phyloP scores from a whole-genome alignment of 64 coral and sea anemone genomes.

The Porites australiensis region DNA sequence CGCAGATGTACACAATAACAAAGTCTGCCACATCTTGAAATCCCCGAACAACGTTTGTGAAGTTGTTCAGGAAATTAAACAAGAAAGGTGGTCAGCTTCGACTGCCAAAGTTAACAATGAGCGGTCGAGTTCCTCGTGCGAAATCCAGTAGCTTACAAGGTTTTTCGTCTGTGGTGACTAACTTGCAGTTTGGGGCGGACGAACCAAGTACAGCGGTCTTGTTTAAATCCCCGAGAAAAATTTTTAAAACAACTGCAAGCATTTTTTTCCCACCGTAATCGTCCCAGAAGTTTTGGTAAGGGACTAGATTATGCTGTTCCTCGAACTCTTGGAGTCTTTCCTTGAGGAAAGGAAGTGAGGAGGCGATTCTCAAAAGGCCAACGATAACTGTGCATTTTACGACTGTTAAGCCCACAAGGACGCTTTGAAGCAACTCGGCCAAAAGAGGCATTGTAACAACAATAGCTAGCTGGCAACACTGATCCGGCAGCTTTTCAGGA shows the following conservation, averaged over 20 bases:
- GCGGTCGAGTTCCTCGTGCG: slow-evolving; percentile 38
- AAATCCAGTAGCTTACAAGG: slow-evolving; percentile 23
- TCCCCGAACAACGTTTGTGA: slow-evolving; percentile 38
- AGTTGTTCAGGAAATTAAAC: slow-evolving; percentile 38
- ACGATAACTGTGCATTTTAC: background rate
- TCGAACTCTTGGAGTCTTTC: background rate
- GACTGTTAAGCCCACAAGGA: background rate
- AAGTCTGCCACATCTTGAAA: slow-evolving; percentile 72
- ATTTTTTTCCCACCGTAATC: slow-evolving; percentile 32
- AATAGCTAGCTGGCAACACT: background rate
- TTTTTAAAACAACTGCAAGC: background rate
- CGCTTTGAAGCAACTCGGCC: background rate
- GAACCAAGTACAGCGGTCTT: slow-evolving; percentile 36
- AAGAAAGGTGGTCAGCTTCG: slow-evolving; percentile 67
- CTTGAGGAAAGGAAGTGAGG: slow-evolving; percentile 22
- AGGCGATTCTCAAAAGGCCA: slow-evolving; percentile 15
- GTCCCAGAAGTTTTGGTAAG: slow-evolving; percentile 64
- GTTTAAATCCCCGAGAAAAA: slow-evolving; percentile 11
- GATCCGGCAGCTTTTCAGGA: background rate
- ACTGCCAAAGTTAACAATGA: slow-evolving; percentile 71
- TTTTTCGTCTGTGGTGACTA: slow-evolving; percentile 28
- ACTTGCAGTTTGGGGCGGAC: slow-evolving; percentile 30
- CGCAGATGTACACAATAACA: slow-evolving; percentile 56
- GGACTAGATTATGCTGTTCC: slow-evolving; percentile 20
- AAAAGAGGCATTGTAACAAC: background rate